Conservation (phyloP, 2,888 invertebrate genomes). For the Parnassius smintheus region DNA sequence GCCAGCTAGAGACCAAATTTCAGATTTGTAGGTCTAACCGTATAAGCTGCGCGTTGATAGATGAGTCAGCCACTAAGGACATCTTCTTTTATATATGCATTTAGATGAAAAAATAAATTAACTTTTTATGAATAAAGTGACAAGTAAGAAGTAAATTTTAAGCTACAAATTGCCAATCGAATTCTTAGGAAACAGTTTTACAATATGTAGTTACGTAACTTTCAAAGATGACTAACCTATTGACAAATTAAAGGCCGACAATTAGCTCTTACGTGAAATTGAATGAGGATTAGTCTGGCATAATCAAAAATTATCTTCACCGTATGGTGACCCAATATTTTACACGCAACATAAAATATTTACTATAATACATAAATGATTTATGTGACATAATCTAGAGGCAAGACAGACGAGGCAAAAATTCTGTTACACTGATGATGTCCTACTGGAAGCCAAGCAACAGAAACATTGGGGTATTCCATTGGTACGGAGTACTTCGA, state of each 20-base stretch:
- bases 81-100: no score
- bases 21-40: no score
- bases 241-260: slow-evolving; percentile 20
- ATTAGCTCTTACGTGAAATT: slow-evolving; percentile 22
- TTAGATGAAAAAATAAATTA: neutral
- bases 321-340: slow-evolving; percentile 6
- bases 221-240: slow-evolving; percentile 19
- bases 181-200: slow-evolving; percentile 16
- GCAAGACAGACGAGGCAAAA: no score
- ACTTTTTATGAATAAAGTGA: neutral
- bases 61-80: no score
- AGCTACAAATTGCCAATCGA: slow-evolving; percentile 7
- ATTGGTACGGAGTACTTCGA: no score
- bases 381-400: no score
- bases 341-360: neutral
- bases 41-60: no score
- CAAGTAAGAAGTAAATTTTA: neutral
- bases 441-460: no score
- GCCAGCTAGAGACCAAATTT: no score
- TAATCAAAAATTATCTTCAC: slow-evolving; percentile 23
- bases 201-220: slow-evolving; percentile 7
- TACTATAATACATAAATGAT: neutral
- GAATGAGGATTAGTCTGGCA: slow-evolving; percentile 21
- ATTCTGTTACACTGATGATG: no score
- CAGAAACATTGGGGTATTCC: no score